Evolutionary conservation across 2,888 invertebrate genomes (phyloP), one percentile per base, ranked within the genome.

Genomic region (Rhabditoides inermis): DNA sequence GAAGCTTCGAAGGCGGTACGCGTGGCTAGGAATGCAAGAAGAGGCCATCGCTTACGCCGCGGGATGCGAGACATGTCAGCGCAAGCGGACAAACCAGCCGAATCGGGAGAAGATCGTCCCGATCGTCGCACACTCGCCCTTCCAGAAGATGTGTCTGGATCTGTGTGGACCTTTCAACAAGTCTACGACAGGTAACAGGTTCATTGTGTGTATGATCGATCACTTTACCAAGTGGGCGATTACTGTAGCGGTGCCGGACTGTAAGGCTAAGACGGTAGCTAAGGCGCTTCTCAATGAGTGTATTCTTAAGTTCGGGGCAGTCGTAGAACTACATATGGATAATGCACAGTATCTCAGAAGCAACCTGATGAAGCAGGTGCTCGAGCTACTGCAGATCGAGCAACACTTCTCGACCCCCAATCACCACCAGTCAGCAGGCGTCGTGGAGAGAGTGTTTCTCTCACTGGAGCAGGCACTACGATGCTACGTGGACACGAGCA

Each of bases 221-320:
- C 25, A 22, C 28, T 61, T 61, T 15, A 42, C 57, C 2, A 60
- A 56, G 27, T 73, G 37, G 28, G 50, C 55, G 45, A 28, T 67
- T 61, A 58, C 63, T 41, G 39, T 75, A 26, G 63, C 77, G 2
- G 42, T 77, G n/a, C 69, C 69, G 0, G 68, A 76, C 37, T 69
- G 71, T 20, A 67, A 65, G 40, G 65, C 77, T 0, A 55, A 54
- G 7, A 74, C 74, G 0, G 60, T 76, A 10, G 74, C 76, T 0
- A 42, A 51, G n/a, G 60, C 69, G 3, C 41, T 76, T n/a, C 36
- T 61, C 4, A 51, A 56, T 7, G 35, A 63, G 6, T 40, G 67
- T 12, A 53, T 69, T 5, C 45, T 56, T 3, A 52, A 58, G 20
- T 61, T 58, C 54, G 71, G 69, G 1, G 41, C 50, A 10, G 68